Evolutionary conservation across 1,140 invertebrate species (phyloP), one percentile per base, ranked within the genome.

Genomic region (Drosophila bipectinata): DNA sequence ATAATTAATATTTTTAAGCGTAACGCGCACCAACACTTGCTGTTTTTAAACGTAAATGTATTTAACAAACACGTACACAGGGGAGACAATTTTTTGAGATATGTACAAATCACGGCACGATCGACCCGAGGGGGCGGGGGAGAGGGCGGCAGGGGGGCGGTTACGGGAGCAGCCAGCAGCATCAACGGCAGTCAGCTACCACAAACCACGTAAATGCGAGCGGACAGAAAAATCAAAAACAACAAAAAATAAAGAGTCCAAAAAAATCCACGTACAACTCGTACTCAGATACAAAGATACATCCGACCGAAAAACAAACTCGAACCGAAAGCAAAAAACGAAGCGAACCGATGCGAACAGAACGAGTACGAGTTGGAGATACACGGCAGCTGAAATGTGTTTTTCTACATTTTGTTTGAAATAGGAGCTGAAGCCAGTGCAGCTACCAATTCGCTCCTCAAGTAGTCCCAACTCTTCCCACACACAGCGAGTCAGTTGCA

Each of bases 321-420:
- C 68, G 67, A 73, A 76, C 72, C 72, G 72, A 76, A 66, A 32
- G 45, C 45, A 15, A 54, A 63, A 58, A 61, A 47, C 57, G 44
- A 67, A 76, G 52, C 72, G 60, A 78, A 60, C 60, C 49, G 39
- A 68, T 57, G 59, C 64, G 67, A 79, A 60, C 53, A 54, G 66
- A 58, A 47, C 62, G 80, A 72, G 67, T 76, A 60, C 53, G 57
- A 74, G 66, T 59, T 47, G 55, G 80, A 76, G 75, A 87, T 73
- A 88, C 87, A 83, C 83, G 84, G 83, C 83, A 87, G 79, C 84
- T 88, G 84, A 88, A 89, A 88, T 88, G 84, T 88, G 88, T 91
- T 91, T 91, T 90, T 84, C 87, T 91, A 89, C 83, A 91, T 91
- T 91, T 88, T 91, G 90, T 90, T 91, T 91, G 90, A 91, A 91